Conservation (phyloP, 1,140 invertebrate genomes). For the Ladona fulva region DNA sequence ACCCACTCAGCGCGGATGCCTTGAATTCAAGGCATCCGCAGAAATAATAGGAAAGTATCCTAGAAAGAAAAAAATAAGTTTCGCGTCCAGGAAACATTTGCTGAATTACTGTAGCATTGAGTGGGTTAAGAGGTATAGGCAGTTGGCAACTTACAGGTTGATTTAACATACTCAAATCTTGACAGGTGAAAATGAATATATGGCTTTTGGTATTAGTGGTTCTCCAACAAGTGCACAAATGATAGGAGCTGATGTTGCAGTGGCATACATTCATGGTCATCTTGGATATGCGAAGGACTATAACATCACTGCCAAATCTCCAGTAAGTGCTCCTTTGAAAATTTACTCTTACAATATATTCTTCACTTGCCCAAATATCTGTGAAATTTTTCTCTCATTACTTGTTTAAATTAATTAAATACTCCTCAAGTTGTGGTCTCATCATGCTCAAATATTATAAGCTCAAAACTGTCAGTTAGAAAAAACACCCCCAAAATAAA, state of each 20-base stretch:
- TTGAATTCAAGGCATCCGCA: too few species aligned
- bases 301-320: constrained; percentile 72
- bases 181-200: constrained; percentile 65
- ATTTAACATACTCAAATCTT: too few species aligned
- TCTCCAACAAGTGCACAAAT: constrained; percentile 59
- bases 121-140: too few species aligned
- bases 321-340: constrained; percentile 43
- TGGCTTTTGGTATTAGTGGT: constrained; percentile 80
- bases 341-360: too few species aligned
- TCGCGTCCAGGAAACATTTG: too few species aligned
- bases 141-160: too few species aligned
- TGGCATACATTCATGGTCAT: constrained; percentile 63
- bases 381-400: not conserved
- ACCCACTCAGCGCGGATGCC: too few species aligned
- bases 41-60: too few species aligned
- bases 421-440: not conserved
- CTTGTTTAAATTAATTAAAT: constrained; percentile 12
- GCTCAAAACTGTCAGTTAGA: too few species aligned
- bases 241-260: constrained; percentile 74
- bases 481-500: too few species aligned
- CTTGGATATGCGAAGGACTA: constrained; percentile 70
- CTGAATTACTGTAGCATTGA: too few species aligned
- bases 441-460: not conserved
- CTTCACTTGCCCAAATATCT: constrained; percentile 9
- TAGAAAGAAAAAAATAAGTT: too few species aligned